phyloP scores from a whole-genome alignment of 2,888 invertebrate genomes.

The Gastracanthus pulcherrimus region DNA sequence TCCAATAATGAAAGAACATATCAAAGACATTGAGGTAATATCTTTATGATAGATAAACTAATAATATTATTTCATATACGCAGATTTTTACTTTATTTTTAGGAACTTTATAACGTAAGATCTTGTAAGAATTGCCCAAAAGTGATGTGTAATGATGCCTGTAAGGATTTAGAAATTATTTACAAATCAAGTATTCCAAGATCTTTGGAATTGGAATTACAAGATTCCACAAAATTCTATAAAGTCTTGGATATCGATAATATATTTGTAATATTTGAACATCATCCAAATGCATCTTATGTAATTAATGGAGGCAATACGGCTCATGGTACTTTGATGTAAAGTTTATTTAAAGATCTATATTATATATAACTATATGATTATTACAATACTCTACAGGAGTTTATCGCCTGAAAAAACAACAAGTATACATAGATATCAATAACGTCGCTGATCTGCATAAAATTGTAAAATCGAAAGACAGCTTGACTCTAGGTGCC shows the following conservation, averaged over 20 bases:
- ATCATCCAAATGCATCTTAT: slow-evolving; percentile 78
- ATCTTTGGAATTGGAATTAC: slow-evolving; percentile 73
- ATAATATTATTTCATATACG: background rate
- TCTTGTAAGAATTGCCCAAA: slow-evolving; percentile 75
- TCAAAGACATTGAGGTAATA: slow-evolving; percentile 77
- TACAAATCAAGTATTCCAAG: slow-evolving; percentile 65
- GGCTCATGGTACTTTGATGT: slow-evolving; percentile 81
- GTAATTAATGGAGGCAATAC: slow-evolving; percentile 87
- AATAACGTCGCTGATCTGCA: slow-evolving; percentile 78
- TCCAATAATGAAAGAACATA: slow-evolving; percentile 78
- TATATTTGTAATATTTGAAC: slow-evolving; percentile 80
- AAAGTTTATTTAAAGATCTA: background rate
- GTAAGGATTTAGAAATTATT: slow-evolving; percentile 68
- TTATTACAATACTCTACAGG: slow-evolving; percentile 66
- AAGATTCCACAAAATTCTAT: slow-evolving; percentile 78
- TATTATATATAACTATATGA: background rate
- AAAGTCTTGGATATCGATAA: slow-evolving; percentile 80
- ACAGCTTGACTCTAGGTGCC: slow-evolving; percentile 79
- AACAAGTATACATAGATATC: slow-evolving; percentile 78
- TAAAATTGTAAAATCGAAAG: slow-evolving; percentile 68
- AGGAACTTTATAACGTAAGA: slow-evolving; percentile 72
- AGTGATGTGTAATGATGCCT: slow-evolving; percentile 71
- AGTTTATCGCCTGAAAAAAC: slow-evolving; percentile 77
- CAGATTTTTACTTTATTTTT: background rate
- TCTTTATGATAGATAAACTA: background rate